Percentiles rank a stretch among this genome's conserved stretches.
Conservation (phyloP, 2,888 invertebrate species). For the Drosophila flavopinicola region DNA sequence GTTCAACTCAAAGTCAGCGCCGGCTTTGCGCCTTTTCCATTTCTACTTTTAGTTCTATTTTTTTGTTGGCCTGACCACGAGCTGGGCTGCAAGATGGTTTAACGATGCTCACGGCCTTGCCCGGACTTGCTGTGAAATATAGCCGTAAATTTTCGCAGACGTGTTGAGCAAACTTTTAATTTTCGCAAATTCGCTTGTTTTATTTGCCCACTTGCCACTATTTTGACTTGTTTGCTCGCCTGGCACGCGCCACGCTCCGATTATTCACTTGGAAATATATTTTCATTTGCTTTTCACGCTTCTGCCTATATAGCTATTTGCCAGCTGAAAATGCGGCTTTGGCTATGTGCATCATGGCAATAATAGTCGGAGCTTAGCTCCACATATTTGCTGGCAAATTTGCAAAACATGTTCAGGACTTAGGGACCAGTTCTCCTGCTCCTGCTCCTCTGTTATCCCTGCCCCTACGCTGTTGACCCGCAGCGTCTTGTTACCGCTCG, state of each 20-base stretch:
- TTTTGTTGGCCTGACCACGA: conserved; percentile 27
- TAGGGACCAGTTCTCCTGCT: conserved; percentile 18
- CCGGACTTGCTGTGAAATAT: conserved; percentile 32
- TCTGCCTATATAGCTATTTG: not conserved
- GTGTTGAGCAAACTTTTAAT: conserved; percentile 69
- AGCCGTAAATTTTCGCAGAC: conserved; percentile 56
- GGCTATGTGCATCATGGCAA: conserved; percentile 22
- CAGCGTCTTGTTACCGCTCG: conserved; percentile 51
- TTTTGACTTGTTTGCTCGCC: conserved; percentile 52
- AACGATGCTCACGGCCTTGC: conserved; percentile 27
- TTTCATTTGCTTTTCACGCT: conserved; percentile 35
- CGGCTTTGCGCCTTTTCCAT: conserved; percentile 16
- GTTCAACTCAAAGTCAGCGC: conserved; percentile 38
- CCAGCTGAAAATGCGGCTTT: conserved; percentile 11
- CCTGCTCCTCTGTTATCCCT: not conserved
- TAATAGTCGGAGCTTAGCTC: conserved; percentile 41
- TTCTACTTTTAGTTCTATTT: not conserved
- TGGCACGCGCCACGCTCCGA: conserved; percentile 56
- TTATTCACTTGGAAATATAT: conserved; percentile 57
- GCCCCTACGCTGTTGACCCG: conserved; percentile 37
- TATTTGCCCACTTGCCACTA: conserved; percentile 63
- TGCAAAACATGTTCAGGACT: conserved; percentile 61
- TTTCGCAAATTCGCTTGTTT: conserved; percentile 60
- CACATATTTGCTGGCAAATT: conserved; percentile 66
- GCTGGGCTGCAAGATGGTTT: conserved; percentile 7